phyloP scores from a whole-genome alignment of 2,797 vertebrate genomes.

The Scarus forsteni region DNA sequence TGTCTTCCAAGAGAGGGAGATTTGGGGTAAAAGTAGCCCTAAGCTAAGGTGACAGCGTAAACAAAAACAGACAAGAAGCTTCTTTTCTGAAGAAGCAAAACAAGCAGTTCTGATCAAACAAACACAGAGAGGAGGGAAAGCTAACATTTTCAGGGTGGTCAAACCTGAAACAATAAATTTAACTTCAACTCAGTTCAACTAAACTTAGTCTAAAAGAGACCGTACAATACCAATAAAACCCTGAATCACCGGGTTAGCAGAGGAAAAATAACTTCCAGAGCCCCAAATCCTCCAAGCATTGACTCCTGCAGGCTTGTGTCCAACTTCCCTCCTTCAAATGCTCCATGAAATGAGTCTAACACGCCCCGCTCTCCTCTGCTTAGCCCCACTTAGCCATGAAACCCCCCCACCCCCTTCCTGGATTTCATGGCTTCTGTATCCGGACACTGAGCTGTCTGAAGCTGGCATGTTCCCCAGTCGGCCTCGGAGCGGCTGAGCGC shows the following conservation, averaged over 20 bases:
- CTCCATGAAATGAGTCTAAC: conserved; percentile 72
- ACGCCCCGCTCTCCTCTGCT: conserved; percentile 59
- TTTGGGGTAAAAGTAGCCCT: not conserved
- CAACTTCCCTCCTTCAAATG: conserved; percentile 56
- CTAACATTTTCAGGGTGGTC: not conserved
- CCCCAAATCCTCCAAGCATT: conserved; percentile 23
- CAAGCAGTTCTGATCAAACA: not conserved
- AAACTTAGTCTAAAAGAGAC: conserved; percentile 11
- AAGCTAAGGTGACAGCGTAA: not conserved
- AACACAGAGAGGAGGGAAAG: not conserved
- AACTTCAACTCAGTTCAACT: conserved; percentile 2
- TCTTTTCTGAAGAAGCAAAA: conserved; percentile 1
- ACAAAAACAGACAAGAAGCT: not conserved
- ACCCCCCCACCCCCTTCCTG: conserved; percentile 45
- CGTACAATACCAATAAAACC: conserved; percentile 12
- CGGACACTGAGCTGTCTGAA: conserved; percentile 53
- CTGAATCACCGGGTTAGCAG: conserved; percentile 6
- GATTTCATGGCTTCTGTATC: conserved; percentile 53
- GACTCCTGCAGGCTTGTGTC: conserved; percentile 48
- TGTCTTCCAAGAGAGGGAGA: no score
- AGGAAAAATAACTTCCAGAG: conserved; percentile 34
- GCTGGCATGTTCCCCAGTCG: conserved; percentile 46
- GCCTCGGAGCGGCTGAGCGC: conserved; percentile 32
- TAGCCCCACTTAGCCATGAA: conserved; percentile 67
- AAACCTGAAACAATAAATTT: not conserved